Percentiles rank a stretch among this genome's conserved stretches.
These are phyloP conservation scores for Polydrusus tereticollis DNA, from an alignment of 2,888 invertebrate genomes.

Conservation along the genomic window DNA sequence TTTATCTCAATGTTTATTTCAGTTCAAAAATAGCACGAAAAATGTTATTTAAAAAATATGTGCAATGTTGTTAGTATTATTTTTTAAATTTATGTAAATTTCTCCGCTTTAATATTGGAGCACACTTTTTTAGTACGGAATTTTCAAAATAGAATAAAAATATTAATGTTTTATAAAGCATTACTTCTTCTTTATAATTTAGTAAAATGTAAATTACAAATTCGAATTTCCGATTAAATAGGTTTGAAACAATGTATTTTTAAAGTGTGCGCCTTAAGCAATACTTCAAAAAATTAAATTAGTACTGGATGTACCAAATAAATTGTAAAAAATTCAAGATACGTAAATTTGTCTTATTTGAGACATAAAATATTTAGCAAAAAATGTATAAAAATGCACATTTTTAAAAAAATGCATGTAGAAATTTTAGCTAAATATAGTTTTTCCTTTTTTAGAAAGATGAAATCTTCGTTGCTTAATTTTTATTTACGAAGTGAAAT, in stretches of 20 bases:
- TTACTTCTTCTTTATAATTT: too few species aligned
- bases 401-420: conserved; percentile 66
- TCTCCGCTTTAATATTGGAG: not conserved
- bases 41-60: conserved; percentile 41
- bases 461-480: conserved; percentile 44
- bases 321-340: conserved; percentile 65
- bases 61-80: conserved; percentile 36
- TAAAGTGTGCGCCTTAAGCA: conserved; percentile 53
- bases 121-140: conserved; percentile 3
- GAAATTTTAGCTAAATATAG: conserved; percentile 60
- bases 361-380: conserved; percentile 60
- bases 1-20: conserved; percentile 16
- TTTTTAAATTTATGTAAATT: conserved; percentile 1
- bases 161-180: conserved; percentile 2
- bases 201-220: too few species aligned
- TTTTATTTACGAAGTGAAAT: conserved; percentile 34
- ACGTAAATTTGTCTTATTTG: conserved; percentile 62
- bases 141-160: too few species aligned
- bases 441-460: conserved; percentile 59
- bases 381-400: conserved; percentile 64
- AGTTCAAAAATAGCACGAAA: conserved; percentile 35
- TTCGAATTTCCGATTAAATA: too few species aligned
- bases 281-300: conserved; percentile 60
- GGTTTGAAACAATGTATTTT: not conserved
- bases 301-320: conserved; percentile 63